Conservation (phyloP, 2,113 vertebrate genomes). For the Sitta europaea region DNA sequence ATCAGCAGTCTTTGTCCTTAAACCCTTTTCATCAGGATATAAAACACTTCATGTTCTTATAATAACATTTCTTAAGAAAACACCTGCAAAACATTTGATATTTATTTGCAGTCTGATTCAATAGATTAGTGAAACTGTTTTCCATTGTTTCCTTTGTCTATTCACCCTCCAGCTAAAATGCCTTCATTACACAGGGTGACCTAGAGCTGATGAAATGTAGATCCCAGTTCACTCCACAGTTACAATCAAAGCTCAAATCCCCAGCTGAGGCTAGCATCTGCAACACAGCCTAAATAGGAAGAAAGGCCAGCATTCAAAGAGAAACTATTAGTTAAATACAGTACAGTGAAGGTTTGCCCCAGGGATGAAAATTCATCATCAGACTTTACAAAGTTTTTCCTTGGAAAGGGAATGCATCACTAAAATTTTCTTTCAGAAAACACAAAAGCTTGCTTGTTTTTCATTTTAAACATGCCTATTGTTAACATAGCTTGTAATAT, state of each 20-base stretch:
- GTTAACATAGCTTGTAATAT: not conserved
- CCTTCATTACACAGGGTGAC: slow-evolving; percentile 23
- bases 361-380: not conserved
- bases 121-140: not conserved
- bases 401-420: not conserved
- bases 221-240: not conserved
- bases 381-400: not conserved
- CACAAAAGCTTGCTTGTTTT: not conserved
- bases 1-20: not conserved
- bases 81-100: not conserved
- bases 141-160: not conserved
- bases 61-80: not conserved
- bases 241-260: not conserved
- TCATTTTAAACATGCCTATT: not conserved
- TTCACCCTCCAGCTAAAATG: slow-evolving; percentile 19
- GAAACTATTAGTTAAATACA: not conserved
- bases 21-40: not conserved
- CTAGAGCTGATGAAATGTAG: slow-evolving; percentile 18
- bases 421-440: not conserved
- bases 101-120: not conserved
- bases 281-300: not conserved
- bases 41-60: not conserved
- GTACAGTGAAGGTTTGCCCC: not conserved
- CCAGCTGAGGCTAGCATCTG: not conserved
- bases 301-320: not conserved